Evolutionary conservation across 2,797 vertebrate genomes (phyloP).

Genomic region (Hapalemur alaotrensis): DNA sequence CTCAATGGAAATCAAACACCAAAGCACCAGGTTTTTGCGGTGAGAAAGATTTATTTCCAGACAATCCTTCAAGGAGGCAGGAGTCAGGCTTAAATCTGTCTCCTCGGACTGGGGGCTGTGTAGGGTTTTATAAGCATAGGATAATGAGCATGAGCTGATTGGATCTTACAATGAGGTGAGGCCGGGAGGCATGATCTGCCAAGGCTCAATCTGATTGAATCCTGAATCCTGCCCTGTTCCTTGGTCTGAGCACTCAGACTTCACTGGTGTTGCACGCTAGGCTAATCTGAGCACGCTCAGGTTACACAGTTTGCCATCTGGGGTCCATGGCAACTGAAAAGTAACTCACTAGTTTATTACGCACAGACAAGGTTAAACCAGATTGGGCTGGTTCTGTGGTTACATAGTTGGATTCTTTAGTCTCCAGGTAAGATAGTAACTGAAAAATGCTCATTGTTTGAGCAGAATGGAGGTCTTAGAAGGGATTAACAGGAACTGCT

Average conservation of each 20-base stretch:
- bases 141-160: neutral
- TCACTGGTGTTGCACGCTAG: fast-evolving
- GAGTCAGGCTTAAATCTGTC: neutral
- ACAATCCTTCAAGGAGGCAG: neutral
- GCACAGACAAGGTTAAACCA: neutral
- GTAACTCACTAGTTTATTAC: neutral
- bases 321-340: neutral
- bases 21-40: neutral
- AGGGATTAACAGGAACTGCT: neutral
- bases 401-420: neutral
- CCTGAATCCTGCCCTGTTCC: neutral
- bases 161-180: neutral
- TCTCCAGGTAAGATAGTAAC: neutral
- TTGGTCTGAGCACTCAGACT: neutral
- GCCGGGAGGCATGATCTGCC: neutral
- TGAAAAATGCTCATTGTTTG: too few relatives aligned
- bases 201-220: neutral
- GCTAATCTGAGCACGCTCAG: neutral
- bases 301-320: neutral
- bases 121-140: neutral
- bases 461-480: neutral
- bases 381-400: neutral
- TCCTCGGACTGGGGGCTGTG: neutral
- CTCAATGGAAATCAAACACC: neutral
- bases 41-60: too few relatives aligned